Percentiles rank a stretch among this genome's conserved stretches.
Evolutionary conservation across 2,797 vertebrate species (phyloP).

Genomic region (Naso thynnoides): DNA sequence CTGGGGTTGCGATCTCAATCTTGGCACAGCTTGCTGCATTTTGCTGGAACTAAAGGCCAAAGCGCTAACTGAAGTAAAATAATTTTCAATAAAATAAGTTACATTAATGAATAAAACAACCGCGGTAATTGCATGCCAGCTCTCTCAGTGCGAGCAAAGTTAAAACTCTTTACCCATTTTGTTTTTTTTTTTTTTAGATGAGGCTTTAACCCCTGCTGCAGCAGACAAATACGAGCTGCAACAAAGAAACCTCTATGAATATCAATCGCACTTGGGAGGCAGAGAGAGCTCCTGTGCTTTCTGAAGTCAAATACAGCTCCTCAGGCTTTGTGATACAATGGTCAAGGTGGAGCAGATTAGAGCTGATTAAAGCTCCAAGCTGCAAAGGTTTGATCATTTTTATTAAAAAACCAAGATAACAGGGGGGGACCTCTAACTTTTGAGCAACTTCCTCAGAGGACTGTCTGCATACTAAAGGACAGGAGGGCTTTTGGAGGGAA

Average conservation of each 20-base stretch:
- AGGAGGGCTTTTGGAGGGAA: constrained; percentile 20
- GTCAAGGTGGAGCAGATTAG: constrained; percentile 52
- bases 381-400: constrained; percentile 46
- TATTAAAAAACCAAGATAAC: constrained; percentile 11
- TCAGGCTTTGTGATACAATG: constrained; percentile 38
- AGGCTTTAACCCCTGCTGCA: constrained; percentile 58
- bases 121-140: constrained; percentile 44
- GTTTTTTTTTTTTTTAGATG: constrained; percentile 32
- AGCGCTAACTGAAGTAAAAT: constrained; percentile 46
- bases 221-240: constrained; percentile 53
- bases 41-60: constrained; percentile 59
- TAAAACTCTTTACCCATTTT: constrained; percentile 44
- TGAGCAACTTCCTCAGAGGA: constrained; percentile 31
- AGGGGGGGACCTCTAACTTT: constrained; percentile 24
- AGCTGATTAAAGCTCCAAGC: constrained; percentile 43
- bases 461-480: constrained; percentile 22
- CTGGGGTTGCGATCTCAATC: constrained; percentile 63
- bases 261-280: constrained; percentile 58
- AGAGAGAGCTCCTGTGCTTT: constrained; percentile 21
- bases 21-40: constrained; percentile 58
- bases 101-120: constrained; percentile 66
- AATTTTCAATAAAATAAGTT: constrained; percentile 63
- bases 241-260: constrained; percentile 67
- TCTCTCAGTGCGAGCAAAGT: constrained; percentile 31
- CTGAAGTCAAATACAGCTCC: constrained; percentile 49